Conservation (phyloP, 1,140 invertebrate genomes). For the Rhysida immarginata region DNA sequence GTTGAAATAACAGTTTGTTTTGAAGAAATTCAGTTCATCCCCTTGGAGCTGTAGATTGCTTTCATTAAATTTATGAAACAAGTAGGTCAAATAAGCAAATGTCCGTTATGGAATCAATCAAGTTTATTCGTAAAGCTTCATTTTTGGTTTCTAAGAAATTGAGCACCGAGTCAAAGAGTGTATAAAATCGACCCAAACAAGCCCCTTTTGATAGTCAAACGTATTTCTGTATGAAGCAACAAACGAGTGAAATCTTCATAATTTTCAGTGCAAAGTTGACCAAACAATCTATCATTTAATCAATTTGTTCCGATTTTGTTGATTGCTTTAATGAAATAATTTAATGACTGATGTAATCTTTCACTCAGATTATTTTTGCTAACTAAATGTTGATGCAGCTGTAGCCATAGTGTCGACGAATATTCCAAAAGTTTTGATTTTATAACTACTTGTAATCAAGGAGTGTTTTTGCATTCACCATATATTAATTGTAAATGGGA, state of each 20-base stretch:
- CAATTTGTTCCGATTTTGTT: slow-evolving; percentile 12
- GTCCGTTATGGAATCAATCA: slow-evolving; percentile 6
- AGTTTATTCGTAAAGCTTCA: slow-evolving; percentile 9
- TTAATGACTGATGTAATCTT: slow-evolving; percentile 13
- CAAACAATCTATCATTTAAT: slow-evolving; percentile 15
- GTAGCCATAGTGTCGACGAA: too few species aligned
- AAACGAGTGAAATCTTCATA: slow-evolving; percentile 17
- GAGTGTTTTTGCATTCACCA: too few species aligned
- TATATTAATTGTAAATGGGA: too few species aligned
- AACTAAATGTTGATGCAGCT: slow-evolving; percentile 17
- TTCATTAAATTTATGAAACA: slow-evolving; percentile 16
- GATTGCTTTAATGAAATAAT: slow-evolving; percentile 13
- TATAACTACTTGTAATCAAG: too few species aligned
- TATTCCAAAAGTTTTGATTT: too few species aligned
- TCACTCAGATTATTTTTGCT: slow-evolving; percentile 14
- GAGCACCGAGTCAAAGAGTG: slow-evolving; percentile 11
- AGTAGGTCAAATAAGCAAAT: slow-evolving; percentile 15
- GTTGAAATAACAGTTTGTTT: slow-evolving; percentile 10
- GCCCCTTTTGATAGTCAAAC: slow-evolving; percentile 16
- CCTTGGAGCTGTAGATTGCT: slow-evolving; percentile 15
- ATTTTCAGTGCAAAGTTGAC: slow-evolving; percentile 14
- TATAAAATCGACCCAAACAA: slow-evolving; percentile 13
- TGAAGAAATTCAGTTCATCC: slow-evolving; percentile 15
- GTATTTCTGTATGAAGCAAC: slow-evolving; percentile 8
- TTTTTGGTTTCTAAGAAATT: slow-evolving; percentile 15